Base-by-base conservation (phyloP, 1,140 invertebrate species). In the Eueides isabella region DNA sequence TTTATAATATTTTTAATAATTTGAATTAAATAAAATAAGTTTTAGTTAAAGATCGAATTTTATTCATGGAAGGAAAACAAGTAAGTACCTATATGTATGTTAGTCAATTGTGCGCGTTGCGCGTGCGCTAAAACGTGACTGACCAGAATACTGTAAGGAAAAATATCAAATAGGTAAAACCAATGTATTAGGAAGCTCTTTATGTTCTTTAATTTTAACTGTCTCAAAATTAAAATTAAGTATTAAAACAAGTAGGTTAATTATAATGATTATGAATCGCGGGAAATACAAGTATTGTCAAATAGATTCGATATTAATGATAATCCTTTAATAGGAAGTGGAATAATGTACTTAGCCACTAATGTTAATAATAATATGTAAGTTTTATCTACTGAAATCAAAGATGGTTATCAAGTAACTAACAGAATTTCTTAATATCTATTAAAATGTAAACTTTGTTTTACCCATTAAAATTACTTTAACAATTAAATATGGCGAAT, bases 101-200 rank as follows among this genome's bases (percentile, higher is more conserved):
- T 44, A 44, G 7, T n/a, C 5, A n/a, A n/a, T n/a, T n/a, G 41
- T 55, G 11, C 0, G 38, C 41, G 16, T 16, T 38, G 30, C 61
- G 23, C 61, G 61, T 63, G 61, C 7, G 30, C 33, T 44, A 26
- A 61, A 28, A 70, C 31, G 61, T 61, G 67, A 61, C 16, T 63
- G 55, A 35, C 31, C n/a, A n/a, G 41, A 66, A 23, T 30, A 23
- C 16, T 72, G 66, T 66, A 41, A 72, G 30, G 62, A 72, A 72
- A 72, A 38, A 6, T 63, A 61, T 44, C 41, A 44, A 19, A 44
- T 44, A n/a, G n/a, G n/a, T n/a, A 19, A 44, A 19, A 5, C 41
- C 23, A 55, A 26, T 55, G 26, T 55, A 55, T 19, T 7, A 11
- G 26, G 23, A 44, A 2, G 23, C 23, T 55, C 7, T 55, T 9